Evolutionary conservation across 2,888 invertebrate species (phyloP).

Genomic region (Cyclophora punctaria): DNA sequence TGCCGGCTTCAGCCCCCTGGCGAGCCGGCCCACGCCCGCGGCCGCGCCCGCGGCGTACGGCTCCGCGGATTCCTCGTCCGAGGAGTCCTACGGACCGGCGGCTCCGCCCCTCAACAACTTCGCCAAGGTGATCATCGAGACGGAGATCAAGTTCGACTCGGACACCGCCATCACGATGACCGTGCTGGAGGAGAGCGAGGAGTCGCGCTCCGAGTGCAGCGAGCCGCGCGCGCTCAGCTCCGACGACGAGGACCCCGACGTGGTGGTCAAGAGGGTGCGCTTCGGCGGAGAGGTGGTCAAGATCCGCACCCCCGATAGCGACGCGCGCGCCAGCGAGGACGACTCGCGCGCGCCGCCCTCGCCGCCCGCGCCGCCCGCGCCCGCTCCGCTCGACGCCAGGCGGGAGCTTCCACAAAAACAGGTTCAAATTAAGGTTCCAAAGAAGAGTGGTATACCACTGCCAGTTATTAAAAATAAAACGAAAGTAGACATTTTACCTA

Average conservation of each 20-base stretch:
- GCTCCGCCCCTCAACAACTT: conserved; percentile 52
- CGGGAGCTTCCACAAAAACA: conserved; percentile 24
- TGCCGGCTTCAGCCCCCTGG: conserved; percentile 41
- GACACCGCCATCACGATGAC: conserved; percentile 90
- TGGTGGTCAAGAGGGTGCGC: conserved; percentile 80
- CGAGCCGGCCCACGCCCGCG: conserved; percentile 43
- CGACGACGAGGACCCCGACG: conserved; percentile 76
- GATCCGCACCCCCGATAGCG: conserved; percentile 89
- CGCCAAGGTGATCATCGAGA: conserved; percentile 85
- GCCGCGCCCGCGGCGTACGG: conserved; percentile 45
- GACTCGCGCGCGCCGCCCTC: conserved; percentile 24
- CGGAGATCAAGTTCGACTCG: conserved; percentile 87
- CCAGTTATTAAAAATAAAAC: conserved; percentile 52
- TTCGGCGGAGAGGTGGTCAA: conserved; percentile 92
- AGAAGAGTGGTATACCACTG: conserved; percentile 61
- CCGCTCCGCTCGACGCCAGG: no score
- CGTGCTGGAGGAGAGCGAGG: conserved; percentile 81
- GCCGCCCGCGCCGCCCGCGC: no score
- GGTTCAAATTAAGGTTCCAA: conserved; percentile 27
- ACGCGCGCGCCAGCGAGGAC: conserved; percentile 76
- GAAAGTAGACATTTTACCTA: conserved; percentile 28
- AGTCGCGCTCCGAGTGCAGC: conserved; percentile 51
- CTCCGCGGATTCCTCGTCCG: conserved; percentile 75
- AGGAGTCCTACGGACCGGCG: conserved; percentile 68
- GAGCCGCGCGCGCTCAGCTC: conserved; percentile 76